phyloP scores from a whole-genome alignment of 2,888 invertebrate genomes.

The Platycheirus rosarum region DNA sequence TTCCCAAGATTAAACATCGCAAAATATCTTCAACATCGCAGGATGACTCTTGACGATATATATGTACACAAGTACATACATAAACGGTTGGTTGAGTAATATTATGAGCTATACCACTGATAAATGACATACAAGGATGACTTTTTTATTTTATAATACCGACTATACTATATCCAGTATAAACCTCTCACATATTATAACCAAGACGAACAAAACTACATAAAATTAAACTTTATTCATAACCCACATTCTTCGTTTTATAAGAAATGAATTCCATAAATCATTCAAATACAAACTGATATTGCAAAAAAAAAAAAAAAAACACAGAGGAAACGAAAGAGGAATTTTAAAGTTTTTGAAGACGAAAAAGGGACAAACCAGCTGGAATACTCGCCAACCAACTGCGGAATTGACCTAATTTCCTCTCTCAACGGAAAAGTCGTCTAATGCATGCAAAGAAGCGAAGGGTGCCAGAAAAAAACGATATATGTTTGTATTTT shows the following conservation, averaged over 20 bases:
- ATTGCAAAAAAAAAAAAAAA: conserved; percentile 9
- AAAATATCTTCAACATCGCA: conserved; percentile 1
- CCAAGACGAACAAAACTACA: conserved; percentile 41
- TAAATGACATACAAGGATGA: conserved; percentile 46
- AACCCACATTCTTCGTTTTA: conserved; percentile 30
- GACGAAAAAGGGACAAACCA: neutral
- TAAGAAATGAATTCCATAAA: conserved; percentile 37
- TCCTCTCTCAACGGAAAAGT: conserved; percentile 49
- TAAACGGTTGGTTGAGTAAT: conserved; percentile 28
- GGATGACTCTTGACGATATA: conserved; percentile 26
- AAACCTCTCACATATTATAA: conserved; percentile 21
- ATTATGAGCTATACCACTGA: conserved; percentile 36
- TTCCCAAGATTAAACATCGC: conserved; percentile 33
- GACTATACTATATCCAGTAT: neutral
- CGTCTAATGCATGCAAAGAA: conserved; percentile 58
- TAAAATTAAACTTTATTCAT: conserved; percentile 62
- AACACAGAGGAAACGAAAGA: neutral
- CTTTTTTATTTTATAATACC: conserved; percentile 31
- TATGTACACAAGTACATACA: too few species aligned
- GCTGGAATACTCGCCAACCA: conserved; percentile 26
- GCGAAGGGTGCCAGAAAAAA: conserved; percentile 29
- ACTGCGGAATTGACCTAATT: conserved; percentile 71
- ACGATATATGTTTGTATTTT: neutral
- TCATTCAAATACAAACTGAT: conserved; percentile 55
- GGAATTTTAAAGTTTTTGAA: conserved; percentile 15